Evolutionary conservation across 1,140 invertebrate species (phyloP), one percentile per base, ranked within the genome.

Genomic region (Polypedilum vanderplanki): DNA sequence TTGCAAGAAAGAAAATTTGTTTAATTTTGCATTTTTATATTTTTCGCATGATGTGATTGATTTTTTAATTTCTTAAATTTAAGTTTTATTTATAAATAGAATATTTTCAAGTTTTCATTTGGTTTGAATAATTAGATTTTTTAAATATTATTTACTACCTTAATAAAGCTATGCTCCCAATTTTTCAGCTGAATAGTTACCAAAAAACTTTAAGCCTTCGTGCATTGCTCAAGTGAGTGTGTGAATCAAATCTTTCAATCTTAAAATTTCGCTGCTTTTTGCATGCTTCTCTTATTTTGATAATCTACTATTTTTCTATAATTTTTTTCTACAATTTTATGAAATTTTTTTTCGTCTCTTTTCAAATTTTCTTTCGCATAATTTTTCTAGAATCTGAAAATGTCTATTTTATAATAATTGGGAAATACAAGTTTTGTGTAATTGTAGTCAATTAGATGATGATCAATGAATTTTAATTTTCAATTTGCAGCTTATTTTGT

Each of bases 91-190:
- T 10, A 18, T 70, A 70, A 70, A 70, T 70, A 70, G 17, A 20
- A 70, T 70, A 20, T 18, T 70, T 20, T 70, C 65, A 70, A 33
- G 24, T 33, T 3, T n/a, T n/a, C n/a, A n/a, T n/a, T n/a, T n/a
- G n/a, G 64, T 70, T 70, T 57, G 46, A 57, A n/a, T 57, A 57
- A 57, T n/a, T 57, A 57, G 12, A 70, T 20, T 70, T 20, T 22
- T 70, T 70, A 7, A 70, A 20, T 18, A 18, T 20, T 70, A 20
- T 70, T 70, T 18, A 70, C 65, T 70, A 70, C 65, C 65, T 70
- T 70, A 70, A 70, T 70, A 70, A 70, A 70, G 65, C 65, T 70
- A 70, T 70, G 65, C 17, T 70, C 65, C 65, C 65, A 70, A 70
- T 70, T 57, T 57, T n/a, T 70, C 65, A 70, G 65, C 65, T 70